These are phyloP conservation scores for Megamerina dolium DNA, from an alignment of 2,888 invertebrate genomes.

Conservation along the genomic window DNA sequence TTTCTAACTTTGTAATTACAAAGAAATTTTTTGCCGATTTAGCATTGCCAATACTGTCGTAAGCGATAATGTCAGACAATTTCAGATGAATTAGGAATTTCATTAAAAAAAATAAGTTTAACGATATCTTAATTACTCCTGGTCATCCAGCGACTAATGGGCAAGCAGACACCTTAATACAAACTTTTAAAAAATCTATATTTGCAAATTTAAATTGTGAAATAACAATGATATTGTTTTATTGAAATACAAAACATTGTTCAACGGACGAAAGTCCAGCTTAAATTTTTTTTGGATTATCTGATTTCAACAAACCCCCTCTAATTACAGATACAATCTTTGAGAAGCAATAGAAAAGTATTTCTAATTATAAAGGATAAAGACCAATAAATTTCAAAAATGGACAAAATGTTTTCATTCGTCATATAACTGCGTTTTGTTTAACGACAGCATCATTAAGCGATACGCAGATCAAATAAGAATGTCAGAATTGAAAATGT, in stretches of 20 bases:
- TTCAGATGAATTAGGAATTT: slow-evolving; percentile 11
- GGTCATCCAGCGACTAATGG: no score
- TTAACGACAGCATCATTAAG: no score
- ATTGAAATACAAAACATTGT: slow-evolving; percentile 1
- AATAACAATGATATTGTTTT: neutral
- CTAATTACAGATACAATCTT: slow-evolving; percentile 4
- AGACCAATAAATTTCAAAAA: no score
- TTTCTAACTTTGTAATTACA: slow-evolving; percentile 8
- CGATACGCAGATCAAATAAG: slow-evolving; percentile 13
- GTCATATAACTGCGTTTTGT: slow-evolving; percentile 13
- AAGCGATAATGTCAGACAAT: slow-evolving; percentile 16
- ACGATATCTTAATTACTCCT: neutral
- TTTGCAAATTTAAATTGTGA: neutral
- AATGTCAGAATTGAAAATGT: no score
- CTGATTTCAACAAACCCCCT: slow-evolving; percentile 7
- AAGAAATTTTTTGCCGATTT: slow-evolving; percentile 14
- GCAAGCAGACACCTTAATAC: neutral
- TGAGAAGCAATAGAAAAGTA: slow-evolving; percentile 10
- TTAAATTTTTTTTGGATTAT: no score
- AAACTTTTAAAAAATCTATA: neutral
- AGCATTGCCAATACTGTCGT: slow-evolving; percentile 9
- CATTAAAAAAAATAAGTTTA: neutral
- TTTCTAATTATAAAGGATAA: slow-evolving; percentile 9
- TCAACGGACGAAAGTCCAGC: slow-evolving; percentile 2
- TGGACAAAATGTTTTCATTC: slow-evolving; percentile 14